Evolutionary conservation across 2,888 invertebrate genomes (phyloP), one percentile per base, ranked within the genome.

Genomic region (Heliconius aoede): DNA sequence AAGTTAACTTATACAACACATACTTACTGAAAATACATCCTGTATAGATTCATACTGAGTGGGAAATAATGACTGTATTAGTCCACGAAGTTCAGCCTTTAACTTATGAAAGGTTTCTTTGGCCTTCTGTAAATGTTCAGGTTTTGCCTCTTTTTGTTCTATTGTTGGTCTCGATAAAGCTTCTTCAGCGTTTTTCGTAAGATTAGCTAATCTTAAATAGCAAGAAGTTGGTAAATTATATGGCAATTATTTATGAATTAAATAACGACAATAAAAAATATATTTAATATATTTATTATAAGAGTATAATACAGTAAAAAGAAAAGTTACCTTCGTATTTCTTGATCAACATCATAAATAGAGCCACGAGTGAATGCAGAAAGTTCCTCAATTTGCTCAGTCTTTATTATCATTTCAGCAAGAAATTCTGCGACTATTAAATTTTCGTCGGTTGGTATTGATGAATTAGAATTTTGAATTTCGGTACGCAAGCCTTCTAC

Each of bases 261-360:
- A 55, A 55, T 55, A 55, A 55, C n/a, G n/a, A n/a, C 55, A 4
- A 55, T n/a, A 55, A 55, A n/a, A 55, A 3, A 11, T 8, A n/a
- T 8, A 55, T 21, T n/a, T 7, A 55, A n/a, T n/a, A 5, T 0
- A 55, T 55, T 55, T 55, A 55, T 55, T 55, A n/a, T 55, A 55
- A 21, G 11, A 55, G 11, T 55, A 55, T 11, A n/a, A n/a, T 46
- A 55, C 9, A 55, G 51, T 21, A 55, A 55, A 7, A 55, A 7
- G 18, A 18, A 55, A 55, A n/a, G n/a, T n/a, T 81, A 94, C 94
- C 91, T 91, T 77, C 85, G 85, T 77, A 90, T 92, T 82, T 94
- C 92, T 51, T 82, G 80, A 74, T 91, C 88, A 30, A 89, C 81
- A 80, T 94, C 94, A 80, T 83, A 83, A 67, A 92, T 87, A n/a